Evolutionary conservation across 2,888 invertebrate species (phyloP).

Genomic region (Ashinkailepas kermadecensis): DNA sequence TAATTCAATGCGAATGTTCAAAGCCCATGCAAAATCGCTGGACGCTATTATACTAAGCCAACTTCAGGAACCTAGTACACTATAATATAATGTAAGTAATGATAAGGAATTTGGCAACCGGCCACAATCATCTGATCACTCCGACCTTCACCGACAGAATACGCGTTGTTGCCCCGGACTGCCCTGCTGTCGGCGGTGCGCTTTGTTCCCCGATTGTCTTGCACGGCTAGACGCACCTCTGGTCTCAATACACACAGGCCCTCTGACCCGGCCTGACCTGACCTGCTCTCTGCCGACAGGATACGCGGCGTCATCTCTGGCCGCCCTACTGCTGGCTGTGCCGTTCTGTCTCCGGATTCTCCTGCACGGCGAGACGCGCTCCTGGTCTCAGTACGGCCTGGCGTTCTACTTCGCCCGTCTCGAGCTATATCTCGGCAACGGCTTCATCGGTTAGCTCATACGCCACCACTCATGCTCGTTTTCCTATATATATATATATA

Average conservation of each 20-base stretch:
- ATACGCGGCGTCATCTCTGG: conserved; percentile 66
- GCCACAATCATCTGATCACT: no score
- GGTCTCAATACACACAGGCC: conserved; percentile 48
- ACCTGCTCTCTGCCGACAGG: conserved; percentile 44
- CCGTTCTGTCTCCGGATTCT: conserved; percentile 59
- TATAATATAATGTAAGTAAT: no score
- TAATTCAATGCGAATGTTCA: no score
- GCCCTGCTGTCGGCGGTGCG: no score
- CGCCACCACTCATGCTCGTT: not conserved
- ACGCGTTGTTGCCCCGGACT: no score
- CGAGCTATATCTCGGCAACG: conserved; percentile 63
- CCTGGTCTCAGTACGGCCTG: conserved; percentile 55
- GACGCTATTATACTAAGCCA: no score
- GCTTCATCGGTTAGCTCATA: conserved; percentile 52
- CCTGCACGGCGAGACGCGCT: conserved; percentile 56
- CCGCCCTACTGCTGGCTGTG: conserved; percentile 61
- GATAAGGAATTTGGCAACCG: no score
- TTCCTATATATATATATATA: no score
- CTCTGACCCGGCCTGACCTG: no score
- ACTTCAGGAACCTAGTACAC: no score
- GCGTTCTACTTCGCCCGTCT: conserved; percentile 62
- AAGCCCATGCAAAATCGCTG: no score
- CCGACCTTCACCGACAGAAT: no score
- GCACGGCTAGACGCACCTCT: conserved; percentile 57
- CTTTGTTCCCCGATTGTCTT: conserved; percentile 49